Evolutionary conservation across 2,113 vertebrate species (phyloP), one percentile per base, ranked within the genome.

Genomic region (Conger conger): DNA sequence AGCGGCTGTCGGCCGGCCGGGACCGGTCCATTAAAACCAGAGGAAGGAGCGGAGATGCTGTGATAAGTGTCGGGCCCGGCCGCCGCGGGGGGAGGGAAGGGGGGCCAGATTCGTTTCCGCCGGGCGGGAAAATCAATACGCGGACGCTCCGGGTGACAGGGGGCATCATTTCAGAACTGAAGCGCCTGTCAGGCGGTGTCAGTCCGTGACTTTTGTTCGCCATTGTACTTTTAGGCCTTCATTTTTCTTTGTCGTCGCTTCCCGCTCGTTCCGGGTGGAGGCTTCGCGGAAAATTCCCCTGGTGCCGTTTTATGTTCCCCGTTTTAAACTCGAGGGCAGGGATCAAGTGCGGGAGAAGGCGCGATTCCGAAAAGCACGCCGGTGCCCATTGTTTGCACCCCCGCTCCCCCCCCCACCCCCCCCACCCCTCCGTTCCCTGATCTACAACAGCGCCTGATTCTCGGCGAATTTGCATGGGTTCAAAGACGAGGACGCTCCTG

Each of bases 101-200:
- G 92, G 93, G 95, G 45, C 4, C 7, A 91, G 90, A 94, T 97
- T 92, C 88, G 94, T 96, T 90, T 87, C 94, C 77, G 90, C 93
- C 94, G 91, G 94, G 94, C 89, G 91, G 94, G 94, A 96, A 97
- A 98, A 99, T 99, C 97, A 97, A 97, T 99, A 98, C 92, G 92
- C 94, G 33, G 94, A 94, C 95, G 93, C 90, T 38, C 92, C 87
- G 94, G 93, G 94, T 98, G 97, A 97, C 98, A 97, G 97, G 57
- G 95, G 87, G 95, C 96, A 98, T 99, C 96, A 94, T 96, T 99
- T 95, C 94, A 97, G 96, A 97, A 97, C 96, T 96, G 97, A 98
- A 96, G 95, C 94, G 93, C 91, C 96, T 97, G 97, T 98, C 97
- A 98, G 93, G 91, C 89, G 86, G 96, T 96, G 96, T 96, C 97